Evolutionary conservation across 2,797 vertebrate species (phyloP).

Genomic region (Poecilia wingei): DNA sequence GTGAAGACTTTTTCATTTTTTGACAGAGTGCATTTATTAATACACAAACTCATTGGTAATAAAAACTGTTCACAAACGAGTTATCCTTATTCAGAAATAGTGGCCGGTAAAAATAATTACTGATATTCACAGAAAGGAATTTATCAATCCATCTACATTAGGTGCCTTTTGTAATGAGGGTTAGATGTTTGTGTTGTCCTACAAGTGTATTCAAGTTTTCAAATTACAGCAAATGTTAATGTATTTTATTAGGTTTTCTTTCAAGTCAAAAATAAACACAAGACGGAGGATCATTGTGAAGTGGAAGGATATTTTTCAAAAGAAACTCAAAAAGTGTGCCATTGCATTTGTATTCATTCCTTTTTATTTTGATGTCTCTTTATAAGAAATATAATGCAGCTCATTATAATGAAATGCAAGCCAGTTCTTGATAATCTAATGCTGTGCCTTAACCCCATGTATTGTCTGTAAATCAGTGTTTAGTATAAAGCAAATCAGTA

Average conservation of each 20-base stretch:
- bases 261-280: background rate
- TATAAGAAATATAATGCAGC: background rate
- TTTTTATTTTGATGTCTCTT: background rate
- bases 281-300: background rate
- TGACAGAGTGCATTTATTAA: background rate
- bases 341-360: background rate
- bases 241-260: background rate
- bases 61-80: background rate
- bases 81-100: background rate
- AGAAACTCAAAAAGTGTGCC: too few species aligned
- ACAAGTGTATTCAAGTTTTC: background rate
- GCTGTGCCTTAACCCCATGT: background rate
- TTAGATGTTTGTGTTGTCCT: background rate
- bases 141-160: background rate
- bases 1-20: background rate
- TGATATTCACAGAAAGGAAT: background rate
- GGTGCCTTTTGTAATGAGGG: background rate
- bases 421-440: background rate
- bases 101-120: background rate
- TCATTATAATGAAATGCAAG: background rate
- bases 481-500: background rate
- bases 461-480: background rate
- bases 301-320: background rate
- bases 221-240: background rate
- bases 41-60: background rate